Base-by-base conservation (phyloP, 2,113 vertebrate genomes). In the Apodemus sylvaticus region DNA sequence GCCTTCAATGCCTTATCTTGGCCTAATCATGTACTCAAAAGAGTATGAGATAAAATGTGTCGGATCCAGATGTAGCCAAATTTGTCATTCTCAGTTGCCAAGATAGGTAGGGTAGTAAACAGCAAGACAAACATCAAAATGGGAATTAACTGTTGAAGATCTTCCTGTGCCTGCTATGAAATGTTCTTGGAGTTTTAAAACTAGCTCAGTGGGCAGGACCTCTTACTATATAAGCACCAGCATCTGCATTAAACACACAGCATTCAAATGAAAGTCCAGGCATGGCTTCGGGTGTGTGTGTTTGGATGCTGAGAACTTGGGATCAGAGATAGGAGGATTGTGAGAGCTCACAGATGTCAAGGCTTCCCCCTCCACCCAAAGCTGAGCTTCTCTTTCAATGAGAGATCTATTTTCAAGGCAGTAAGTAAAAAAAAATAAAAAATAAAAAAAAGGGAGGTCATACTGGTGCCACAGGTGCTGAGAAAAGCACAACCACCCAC, bases 51-150 rank as follows among this genome's bases (percentile, higher is more conserved):
- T 87, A 26, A 90, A 95, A 14, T 62, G 74, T 74, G 31, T 87
- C 94, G 36, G 5, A 55, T 86, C 22, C n/a, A 93, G 71, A 82
- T 94, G 34, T 96, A 45, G 74, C 87, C 22, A 34, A 92, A 8
- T 22, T 62, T 95, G 73, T 89, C 77, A 34, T 45, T 48, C 42
- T 76, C 5, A 76, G 13, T 76, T 92, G 22, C 64, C 20, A 68
- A 78, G 81, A 79, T 92, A 83, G 48, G 79, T 71, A 58, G 9
- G 88, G 55, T 26, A 2, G 9, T 62, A 24, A 1, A 70, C 70
- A 94, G 86, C 3, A 91, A 87, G 55, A 96, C 31, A 94, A 90
- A 96, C 12, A 85, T 85, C 68, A 86, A 92, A 71, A 85, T 53
- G 58, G 34, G 58, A 93, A 95, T 81, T 89, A 76, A 9, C 73